These are phyloP conservation scores for Halcyon leucocephala DNA, from an alignment of 2,797 vertebrate species.

Conservation along the genomic window DNA sequence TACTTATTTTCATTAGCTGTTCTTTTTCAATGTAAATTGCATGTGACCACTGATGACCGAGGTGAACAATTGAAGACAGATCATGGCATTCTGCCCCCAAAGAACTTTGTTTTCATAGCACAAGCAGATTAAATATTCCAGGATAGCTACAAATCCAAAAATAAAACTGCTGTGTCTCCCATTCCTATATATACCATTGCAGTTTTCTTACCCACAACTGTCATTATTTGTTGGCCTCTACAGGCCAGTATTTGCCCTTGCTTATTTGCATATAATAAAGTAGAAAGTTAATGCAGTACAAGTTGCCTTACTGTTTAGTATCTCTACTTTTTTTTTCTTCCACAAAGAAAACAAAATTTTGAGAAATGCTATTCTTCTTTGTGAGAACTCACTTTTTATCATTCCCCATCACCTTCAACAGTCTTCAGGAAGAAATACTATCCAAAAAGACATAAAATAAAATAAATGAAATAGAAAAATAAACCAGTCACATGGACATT, in stretches of 20 bases:
- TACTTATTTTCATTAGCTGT: not conserved
- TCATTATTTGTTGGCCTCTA: not conserved
- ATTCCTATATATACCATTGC: not conserved
- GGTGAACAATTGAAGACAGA: not conserved
- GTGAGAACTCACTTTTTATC: not conserved
- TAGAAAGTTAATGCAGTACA: not conserved
- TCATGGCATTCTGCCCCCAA: not conserved
- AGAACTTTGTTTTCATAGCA: not conserved
- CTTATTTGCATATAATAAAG: not conserved
- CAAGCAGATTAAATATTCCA: constrained; percentile 29
- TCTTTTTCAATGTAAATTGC: not conserved
- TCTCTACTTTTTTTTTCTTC: not conserved
- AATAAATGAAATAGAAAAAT: not conserved
- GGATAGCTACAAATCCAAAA: not conserved
- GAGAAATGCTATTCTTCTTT: not conserved
- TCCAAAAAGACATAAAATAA: not conserved
- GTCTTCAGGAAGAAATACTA: not conserved
- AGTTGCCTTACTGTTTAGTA: not conserved
- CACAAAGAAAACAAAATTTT: not conserved
- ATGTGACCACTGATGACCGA: not conserved
- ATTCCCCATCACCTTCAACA: not conserved
- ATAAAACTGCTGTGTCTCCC: not conserved
- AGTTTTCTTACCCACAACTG: not conserved
- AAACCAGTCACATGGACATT: not conserved
- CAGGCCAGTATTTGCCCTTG: not conserved